phyloP scores from a whole-genome alignment of 2,113 vertebrate genomes.

The Istiophorus platypterus region DNA sequence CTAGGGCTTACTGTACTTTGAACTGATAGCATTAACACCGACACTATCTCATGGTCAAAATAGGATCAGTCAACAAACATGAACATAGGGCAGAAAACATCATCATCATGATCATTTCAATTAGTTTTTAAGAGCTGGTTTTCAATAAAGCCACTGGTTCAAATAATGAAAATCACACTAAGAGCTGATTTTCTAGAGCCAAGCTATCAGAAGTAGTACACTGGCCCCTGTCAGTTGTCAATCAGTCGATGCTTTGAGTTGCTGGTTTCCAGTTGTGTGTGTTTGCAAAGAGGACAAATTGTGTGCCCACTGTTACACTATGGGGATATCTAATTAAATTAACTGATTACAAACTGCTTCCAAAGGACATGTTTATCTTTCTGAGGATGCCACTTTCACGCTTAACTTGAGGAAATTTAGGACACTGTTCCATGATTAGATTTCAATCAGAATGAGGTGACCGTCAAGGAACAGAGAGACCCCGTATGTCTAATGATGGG shows the following conservation, averaged over 20 bases:
- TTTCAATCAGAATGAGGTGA: conserved; percentile 12
- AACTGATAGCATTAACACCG: neutral
- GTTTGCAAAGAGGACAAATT: neutral
- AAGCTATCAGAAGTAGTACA: neutral
- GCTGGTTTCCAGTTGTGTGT: conserved; percentile 16
- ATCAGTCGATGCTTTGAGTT: neutral
- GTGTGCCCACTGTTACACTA: neutral
- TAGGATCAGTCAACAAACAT: neutral
- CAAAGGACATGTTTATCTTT: conserved; percentile 24
- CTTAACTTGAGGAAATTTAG: neutral
- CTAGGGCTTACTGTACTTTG: conserved; percentile 18
- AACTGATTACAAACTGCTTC: conserved; percentile 19
- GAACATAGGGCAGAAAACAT: neutral
- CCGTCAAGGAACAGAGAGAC: conserved; percentile 18
- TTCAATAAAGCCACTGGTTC: neutral
- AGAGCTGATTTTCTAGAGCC: neutral
- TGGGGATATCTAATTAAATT: conserved; percentile 19
- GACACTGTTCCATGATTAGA: neutral
- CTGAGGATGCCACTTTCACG: neutral
- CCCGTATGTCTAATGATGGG: conserved; percentile 1
- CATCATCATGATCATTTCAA: neutral
- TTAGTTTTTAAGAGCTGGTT: neutral
- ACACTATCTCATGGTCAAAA: neutral
- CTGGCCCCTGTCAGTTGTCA: neutral
- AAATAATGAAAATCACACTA: neutral